Conservation (phyloP, 1,140 invertebrate genomes). For the Protaetia brevitarsis region DNA sequence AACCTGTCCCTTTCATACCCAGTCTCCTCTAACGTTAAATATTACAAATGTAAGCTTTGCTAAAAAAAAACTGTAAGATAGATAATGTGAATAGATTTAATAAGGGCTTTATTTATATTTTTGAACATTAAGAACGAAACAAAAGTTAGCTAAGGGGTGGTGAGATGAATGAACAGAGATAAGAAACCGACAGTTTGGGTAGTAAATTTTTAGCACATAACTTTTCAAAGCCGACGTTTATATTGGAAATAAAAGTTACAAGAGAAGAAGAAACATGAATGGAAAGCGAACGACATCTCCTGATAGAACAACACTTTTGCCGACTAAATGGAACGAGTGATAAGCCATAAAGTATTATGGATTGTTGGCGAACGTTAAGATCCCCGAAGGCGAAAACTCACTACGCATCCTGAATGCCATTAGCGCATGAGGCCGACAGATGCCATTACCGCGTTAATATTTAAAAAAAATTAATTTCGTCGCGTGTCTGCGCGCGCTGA, state of each 20-base stretch:
- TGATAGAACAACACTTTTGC: neutral
- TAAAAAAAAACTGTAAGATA: too few species aligned
- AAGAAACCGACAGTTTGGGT: neutral
- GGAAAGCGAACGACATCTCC: neutral
- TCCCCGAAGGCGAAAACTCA: neutral
- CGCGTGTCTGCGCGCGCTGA: neutral
- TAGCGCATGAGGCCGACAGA: neutral
- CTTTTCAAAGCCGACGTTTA: neutral
- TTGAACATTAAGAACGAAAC: too few species aligned
- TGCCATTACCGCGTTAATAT: neutral
- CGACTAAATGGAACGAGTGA: neutral
- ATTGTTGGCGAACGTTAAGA: neutral
- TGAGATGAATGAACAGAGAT: too few species aligned
- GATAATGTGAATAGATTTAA: too few species aligned
- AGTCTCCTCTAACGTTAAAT: too few species aligned
- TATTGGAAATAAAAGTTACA: slow-evolving; percentile 5
- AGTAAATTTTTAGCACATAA: neutral
- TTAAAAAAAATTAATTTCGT: neutral
- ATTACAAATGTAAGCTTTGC: too few species aligned
- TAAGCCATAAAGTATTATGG: neutral
- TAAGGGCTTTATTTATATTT: too few species aligned
- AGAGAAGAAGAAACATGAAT: neutral
- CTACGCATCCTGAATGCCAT: neutral
- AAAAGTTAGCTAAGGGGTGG: too few species aligned
- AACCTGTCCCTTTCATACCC: too few species aligned